phyloP scores from a whole-genome alignment of 2,888 invertebrate species.

The Azorinus chamasolen region DNA sequence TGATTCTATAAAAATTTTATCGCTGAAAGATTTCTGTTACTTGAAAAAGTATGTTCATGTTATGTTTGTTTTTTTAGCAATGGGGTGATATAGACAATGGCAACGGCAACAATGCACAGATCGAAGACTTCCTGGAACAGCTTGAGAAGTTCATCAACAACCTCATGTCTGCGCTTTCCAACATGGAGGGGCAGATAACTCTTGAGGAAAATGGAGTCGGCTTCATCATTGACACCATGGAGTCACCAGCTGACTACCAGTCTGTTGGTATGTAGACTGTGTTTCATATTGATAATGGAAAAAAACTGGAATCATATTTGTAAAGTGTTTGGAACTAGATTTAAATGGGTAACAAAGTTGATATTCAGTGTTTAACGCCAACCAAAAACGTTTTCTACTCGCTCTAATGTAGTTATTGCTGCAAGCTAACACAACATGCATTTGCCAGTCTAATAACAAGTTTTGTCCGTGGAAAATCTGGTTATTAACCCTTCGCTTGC shows the following conservation, averaged over 20 bases:
- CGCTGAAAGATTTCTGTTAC: no score
- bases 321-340: background rate
- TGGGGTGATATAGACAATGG: slow-evolving; percentile 83
- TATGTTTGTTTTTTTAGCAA: slow-evolving; percentile 36
- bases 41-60: no score
- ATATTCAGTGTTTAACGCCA: no score
- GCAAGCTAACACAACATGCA: no score
- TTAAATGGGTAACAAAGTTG: background rate
- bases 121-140: slow-evolving; percentile 85
- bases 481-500: no score
- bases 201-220: slow-evolving; percentile 84
- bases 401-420: no score
- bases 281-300: background rate
- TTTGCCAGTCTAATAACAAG: no score
- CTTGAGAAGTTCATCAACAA: slow-evolving; percentile 85
- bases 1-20: no score
- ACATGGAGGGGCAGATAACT: slow-evolving; percentile 86
- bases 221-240: slow-evolving; percentile 81
- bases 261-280: slow-evolving; percentile 75
- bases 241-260: slow-evolving; percentile 84
- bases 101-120: slow-evolving; percentile 79
- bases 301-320: background rate
- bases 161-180: slow-evolving; percentile 82
- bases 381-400: no score
- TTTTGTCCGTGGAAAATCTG: no score